Evolutionary conservation across 2,888 invertebrate species (phyloP).

Genomic region (Papilio protenor): DNA sequence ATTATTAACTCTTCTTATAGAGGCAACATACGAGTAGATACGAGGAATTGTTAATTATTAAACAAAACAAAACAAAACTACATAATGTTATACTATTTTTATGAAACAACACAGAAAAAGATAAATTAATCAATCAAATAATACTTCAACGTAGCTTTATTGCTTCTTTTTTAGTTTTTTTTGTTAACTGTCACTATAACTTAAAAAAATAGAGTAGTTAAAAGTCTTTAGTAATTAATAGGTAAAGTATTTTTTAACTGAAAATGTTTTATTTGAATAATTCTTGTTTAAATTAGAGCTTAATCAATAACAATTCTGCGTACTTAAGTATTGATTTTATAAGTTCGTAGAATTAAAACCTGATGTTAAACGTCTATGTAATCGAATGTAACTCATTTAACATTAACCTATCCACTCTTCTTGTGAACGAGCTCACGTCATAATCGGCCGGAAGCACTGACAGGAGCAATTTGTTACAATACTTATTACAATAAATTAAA

Average conservation of each 20-base stretch:
- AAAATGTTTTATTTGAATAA: neutral
- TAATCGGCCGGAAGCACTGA: neutral
- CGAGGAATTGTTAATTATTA: neutral
- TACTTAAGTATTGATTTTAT: neutral
- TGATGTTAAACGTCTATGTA: neutral
- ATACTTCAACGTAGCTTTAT: too few relatives aligned
- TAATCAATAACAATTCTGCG: neutral
- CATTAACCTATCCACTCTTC: neutral
- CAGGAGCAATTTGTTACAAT: neutral
- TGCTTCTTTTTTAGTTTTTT: neutral
- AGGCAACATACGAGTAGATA: neutral
- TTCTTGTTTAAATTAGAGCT: neutral
- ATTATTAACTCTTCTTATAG: neutral
- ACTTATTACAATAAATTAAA: neutral
- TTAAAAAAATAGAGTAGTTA: too few relatives aligned
- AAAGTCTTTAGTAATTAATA: neutral
- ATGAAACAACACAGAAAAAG: too few relatives aligned
- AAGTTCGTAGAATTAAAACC: neutral
- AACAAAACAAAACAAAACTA: neutral
- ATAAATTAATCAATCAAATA: too few relatives aligned
- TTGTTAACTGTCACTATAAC: neutral
- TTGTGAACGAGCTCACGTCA: conserved; percentile 3
- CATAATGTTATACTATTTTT: too few relatives aligned
- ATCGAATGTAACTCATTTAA: neutral
- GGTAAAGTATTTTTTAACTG: neutral